Conservation (phyloP, 2,888 invertebrate genomes). For the Cephus pulcher region DNA sequence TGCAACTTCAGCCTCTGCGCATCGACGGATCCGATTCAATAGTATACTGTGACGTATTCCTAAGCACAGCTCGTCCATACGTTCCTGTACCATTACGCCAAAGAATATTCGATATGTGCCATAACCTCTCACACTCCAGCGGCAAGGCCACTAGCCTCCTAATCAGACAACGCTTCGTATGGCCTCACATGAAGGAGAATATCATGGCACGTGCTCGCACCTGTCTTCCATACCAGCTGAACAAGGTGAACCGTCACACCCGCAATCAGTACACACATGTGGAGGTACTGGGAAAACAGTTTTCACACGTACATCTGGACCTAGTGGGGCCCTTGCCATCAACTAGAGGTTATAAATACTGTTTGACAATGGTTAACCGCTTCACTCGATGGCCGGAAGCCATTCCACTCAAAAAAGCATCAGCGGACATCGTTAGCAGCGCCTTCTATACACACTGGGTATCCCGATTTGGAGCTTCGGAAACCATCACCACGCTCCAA, state of each 20-base stretch:
- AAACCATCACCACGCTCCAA: slow-evolving; percentile 43
- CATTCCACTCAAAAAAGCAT: slow-evolving; percentile 40
- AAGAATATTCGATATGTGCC: slow-evolving; percentile 27
- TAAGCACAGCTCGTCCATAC: slow-evolving; percentile 28
- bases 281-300: not conserved
- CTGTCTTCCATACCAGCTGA: slow-evolving; percentile 27
- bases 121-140: slow-evolving; percentile 31
- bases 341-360: slow-evolving; percentile 28
- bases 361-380: slow-evolving; percentile 32
- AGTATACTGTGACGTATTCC: slow-evolving; percentile 32
- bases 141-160: slow-evolving; percentile 24
- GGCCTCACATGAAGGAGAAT: slow-evolving; percentile 33
- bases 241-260: slow-evolving; percentile 25
- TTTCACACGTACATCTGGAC: slow-evolving; percentile 8
- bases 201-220: slow-evolving; percentile 22
- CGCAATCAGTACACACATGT: not conserved
- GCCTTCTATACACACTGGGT: slow-evolving; percentile 42
- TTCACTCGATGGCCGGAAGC: slow-evolving; percentile 42
- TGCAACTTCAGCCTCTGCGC: not conserved
- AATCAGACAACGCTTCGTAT: slow-evolving; percentile 26
- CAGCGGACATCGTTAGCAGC: slow-evolving; percentile 39
- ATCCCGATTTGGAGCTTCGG: slow-evolving; percentile 43
- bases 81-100: slow-evolving; percentile 29
- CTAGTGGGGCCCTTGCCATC: slow-evolving; percentile 23
- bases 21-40: not conserved